Conservation (phyloP, 2,113 vertebrate species). For the Hemiprocne comata region DNA sequence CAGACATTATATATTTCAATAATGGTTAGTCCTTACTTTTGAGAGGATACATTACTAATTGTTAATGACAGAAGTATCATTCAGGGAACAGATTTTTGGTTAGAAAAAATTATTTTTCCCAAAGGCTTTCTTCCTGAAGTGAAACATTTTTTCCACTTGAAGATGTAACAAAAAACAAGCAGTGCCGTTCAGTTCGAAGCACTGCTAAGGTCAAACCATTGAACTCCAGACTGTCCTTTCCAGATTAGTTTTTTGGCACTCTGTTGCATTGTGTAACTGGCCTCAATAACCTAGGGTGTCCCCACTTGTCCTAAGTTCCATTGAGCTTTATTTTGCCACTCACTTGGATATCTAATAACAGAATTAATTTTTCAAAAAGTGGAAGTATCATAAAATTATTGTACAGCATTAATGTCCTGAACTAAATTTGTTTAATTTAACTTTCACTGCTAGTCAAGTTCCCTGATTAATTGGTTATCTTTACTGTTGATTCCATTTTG, state of each 20-base stretch:
- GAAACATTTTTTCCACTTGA: neutral
- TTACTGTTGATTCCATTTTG: neutral
- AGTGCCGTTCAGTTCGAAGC: neutral
- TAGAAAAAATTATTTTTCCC: neutral
- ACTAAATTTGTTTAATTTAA: neutral
- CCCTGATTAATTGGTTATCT: neutral
- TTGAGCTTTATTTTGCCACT: neutral
- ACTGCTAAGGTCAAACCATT: neutral
- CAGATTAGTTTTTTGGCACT: neutral
- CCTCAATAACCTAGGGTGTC: neutral
- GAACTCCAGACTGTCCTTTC: accelerated
- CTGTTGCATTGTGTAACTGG: neutral
- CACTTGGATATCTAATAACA: neutral
- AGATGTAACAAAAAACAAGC: neutral
- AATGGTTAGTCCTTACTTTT: neutral
- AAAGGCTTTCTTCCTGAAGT: neutral
- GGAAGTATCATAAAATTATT: neutral
- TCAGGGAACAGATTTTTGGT: neutral
- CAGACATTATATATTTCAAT: neutral
- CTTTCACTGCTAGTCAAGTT: neutral
- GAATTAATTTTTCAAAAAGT: neutral
- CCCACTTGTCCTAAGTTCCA: neutral
- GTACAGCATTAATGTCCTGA: neutral
- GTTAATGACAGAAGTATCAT: neutral
- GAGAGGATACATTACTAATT: neutral